Evolutionary conservation across 2,888 invertebrate species (phyloP), one percentile per base, ranked within the genome.

Genomic region (Clostera curtula): DNA sequence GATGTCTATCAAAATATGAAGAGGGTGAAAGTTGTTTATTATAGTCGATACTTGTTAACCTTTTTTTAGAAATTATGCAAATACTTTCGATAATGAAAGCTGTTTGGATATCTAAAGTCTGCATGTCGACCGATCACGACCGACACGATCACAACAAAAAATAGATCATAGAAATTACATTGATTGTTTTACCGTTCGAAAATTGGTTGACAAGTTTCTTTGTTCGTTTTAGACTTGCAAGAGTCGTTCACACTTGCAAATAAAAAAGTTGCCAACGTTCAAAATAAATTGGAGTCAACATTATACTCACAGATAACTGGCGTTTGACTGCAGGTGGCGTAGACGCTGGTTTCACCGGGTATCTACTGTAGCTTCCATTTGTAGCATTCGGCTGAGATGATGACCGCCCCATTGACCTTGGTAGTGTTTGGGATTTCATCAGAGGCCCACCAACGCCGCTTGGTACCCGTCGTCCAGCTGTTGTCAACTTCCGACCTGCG

Each of bases 241-340:
- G n/a, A n/a, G n/a, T n/a, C n/a, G n/a, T n/a, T n/a, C n/a, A n/a
- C n/a, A n/a, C n/a, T n/a, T n/a, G n/a, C n/a, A n/a, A n/a, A 19
- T 11, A 11, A 6, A 8, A 18, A 7, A 18, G 3, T 3, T 4
- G 18, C 18, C n/a, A 3, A 7, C 8, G 18, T n/a, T n/a, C n/a
- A n/a, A n/a, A n/a, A n/a, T n/a, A n/a, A n/a, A n/a, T n/a, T n/a
- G n/a, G n/a, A n/a, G n/a, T n/a, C n/a, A n/a, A n/a, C n/a, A n/a
- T n/a, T n/a, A n/a, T 20, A 74, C 83, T 80, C 45, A 88, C 90
- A 29, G 92, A 92, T 13, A 94, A 84, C 65, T 95, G 94, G 43
- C 94, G 86, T 47, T 94, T 93, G 4, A 93, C 90, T n/a, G 93
- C 91, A 0, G 95, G 94, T 5, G 95, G 94, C 1, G 95, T 94